Conservation (phyloP, 2,113 vertebrate species). For the Erythrolamprus reginae region DNA sequence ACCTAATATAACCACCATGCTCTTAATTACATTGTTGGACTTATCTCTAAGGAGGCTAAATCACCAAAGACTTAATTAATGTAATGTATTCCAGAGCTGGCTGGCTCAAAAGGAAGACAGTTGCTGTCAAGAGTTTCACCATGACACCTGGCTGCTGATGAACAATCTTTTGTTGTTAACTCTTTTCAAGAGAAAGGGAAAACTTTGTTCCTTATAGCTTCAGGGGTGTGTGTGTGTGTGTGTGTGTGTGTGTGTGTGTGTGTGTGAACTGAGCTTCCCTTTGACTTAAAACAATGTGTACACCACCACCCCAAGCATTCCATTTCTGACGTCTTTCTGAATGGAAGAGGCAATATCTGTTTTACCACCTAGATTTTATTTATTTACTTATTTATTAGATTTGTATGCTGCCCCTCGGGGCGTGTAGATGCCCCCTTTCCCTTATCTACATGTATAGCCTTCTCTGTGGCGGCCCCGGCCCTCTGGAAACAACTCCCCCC, state of each 20-base stretch:
- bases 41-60: slow-evolving; percentile 98
- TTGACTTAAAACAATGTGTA: slow-evolving; percentile 59
- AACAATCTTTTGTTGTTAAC: slow-evolving; percentile 83
- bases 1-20: slow-evolving; percentile 90
- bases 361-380: background rate
- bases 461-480: no score
- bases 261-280: background rate
- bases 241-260: no score
- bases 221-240: no score
- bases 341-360: background rate
- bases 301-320: background rate
- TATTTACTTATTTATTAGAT: no score
- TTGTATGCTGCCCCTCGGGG: no score
- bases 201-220: slow-evolving; percentile 66
- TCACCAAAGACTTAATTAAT: slow-evolving; percentile 99
- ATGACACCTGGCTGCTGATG: slow-evolving; percentile 93
- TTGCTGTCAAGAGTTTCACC: slow-evolving; percentile 91
- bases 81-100: slow-evolving; percentile 98
- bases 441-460: background rate
- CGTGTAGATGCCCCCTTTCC: background rate
- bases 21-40: slow-evolving; percentile 99
- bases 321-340: background rate
- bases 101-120: slow-evolving; percentile 86
- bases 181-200: slow-evolving; percentile 67
- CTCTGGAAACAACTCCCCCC: no score